phyloP scores from a whole-genome alignment of 2,113 vertebrate species.

The Addax nasomaculatus region DNA sequence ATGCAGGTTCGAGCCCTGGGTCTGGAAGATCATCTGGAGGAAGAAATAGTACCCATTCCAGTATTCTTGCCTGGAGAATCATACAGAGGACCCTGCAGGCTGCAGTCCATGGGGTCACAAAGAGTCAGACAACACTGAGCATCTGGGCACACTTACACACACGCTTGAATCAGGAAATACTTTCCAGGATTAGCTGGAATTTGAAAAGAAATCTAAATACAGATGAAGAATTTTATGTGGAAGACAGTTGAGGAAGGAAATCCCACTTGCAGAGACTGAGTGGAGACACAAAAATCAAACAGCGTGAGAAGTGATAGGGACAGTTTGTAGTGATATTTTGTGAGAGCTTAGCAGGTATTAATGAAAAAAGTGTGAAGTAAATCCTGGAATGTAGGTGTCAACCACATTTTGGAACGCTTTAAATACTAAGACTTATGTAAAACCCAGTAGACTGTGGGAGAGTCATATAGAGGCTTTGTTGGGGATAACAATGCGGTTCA shows the following conservation, averaged over 20 bases:
- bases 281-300: neutral
- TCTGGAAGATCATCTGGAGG: neutral
- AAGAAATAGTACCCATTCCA: neutral
- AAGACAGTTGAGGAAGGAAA: neutral
- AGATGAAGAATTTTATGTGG: neutral
- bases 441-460: neutral
- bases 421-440: neutral
- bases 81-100: neutral
- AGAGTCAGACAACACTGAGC: neutral
- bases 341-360: neutral
- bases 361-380: neutral
- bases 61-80: neutral
- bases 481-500: neutral
- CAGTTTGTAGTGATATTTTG: neutral
- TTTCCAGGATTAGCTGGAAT: neutral
- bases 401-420: neutral
- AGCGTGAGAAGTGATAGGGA: accelerated
- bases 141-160: neutral
- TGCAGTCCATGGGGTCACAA: neutral
- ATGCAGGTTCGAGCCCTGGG: neutral
- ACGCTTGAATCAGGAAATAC: neutral
- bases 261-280: neutral
- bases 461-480: neutral
- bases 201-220: slow-evolving; percentile 5
- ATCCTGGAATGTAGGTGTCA: neutral